Conservation (phyloP, 2,888 invertebrate genomes). For the Habroteleia sp. region DNA sequence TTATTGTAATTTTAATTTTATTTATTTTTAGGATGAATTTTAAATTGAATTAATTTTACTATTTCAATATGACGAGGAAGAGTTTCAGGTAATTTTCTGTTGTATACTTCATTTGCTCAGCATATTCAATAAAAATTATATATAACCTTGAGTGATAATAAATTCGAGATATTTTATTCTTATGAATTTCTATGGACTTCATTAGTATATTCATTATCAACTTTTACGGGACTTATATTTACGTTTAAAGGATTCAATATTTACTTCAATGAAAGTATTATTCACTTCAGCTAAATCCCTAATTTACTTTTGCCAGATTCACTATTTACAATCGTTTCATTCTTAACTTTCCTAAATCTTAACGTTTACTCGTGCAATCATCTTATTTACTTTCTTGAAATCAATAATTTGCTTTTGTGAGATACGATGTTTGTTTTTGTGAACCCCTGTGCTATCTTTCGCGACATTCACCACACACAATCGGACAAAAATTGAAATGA, state of each 20-base stretch:
- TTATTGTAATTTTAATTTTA: no score
- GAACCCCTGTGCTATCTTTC: slow-evolving; percentile 8
- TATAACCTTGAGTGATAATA: slow-evolving; percentile 8
- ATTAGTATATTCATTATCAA: slow-evolving; percentile 46
- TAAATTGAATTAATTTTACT: no score
- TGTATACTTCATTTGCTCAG: not conserved
- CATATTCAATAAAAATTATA: slow-evolving; percentile 21
- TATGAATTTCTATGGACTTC: slow-evolving; percentile 24
- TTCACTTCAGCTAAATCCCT: slow-evolving; percentile 36
- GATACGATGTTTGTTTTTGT: slow-evolving; percentile 34
- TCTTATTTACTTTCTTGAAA: slow-evolving; percentile 40
- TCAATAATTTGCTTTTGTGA: slow-evolving; percentile 39
- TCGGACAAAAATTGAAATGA: slow-evolving; percentile 11
- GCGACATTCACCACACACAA: slow-evolving; percentile 19
- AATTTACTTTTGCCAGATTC: slow-evolving; percentile 39
- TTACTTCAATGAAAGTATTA: slow-evolving; percentile 49
- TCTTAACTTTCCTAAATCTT: slow-evolving; percentile 43
- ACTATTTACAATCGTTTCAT: slow-evolving; percentile 49
- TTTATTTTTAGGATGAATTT: no score
- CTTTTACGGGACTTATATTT: slow-evolving; percentile 44
- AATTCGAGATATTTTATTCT: slow-evolving; percentile 35
- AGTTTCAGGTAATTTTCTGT: no score
- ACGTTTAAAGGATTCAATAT: slow-evolving; percentile 30
- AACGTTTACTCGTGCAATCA: slow-evolving; percentile 25
- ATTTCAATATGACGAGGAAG: no score